Evolutionary conservation across 2,797 vertebrate species (phyloP), one percentile per base, ranked within the genome.

Genomic region (Rachycentron canadum): DNA sequence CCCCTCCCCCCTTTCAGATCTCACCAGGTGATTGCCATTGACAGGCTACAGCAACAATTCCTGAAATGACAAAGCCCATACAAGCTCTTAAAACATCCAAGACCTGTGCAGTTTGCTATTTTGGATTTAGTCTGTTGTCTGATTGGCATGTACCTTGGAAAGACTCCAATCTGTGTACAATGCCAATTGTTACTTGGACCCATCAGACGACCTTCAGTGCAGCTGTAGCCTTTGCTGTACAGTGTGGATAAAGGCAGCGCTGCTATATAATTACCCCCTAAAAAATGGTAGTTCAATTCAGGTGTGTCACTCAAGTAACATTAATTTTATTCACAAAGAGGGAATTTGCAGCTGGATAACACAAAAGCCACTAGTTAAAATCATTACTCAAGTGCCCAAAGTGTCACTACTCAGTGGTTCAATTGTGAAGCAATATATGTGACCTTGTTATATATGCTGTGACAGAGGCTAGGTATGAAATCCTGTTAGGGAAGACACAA

Each of bases 31-130:
- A 87, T 77, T 79, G 79, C 60, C 69, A 86, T 76, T 72, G 86
- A 87, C 77, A 89, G 73, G 56, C 75, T 28, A 71, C 69, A 62
- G 61, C 63, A 87, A 68, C 88, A 87, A 92, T 91, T 82, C 80
- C 67, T 59, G 50, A 84, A 78, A 82, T 75, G 83, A 76, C 56
- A 56, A 47, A 72, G 65, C 19, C 36, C 69, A 77, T 16, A 36
- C 47, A 82, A 61, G 73, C 84, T 81, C 59, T 78, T 78, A 23
- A 90, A 89, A 49, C 88, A 90, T 76, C 63, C 66, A 60, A 76
- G 86, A 94, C 86, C 87, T 88, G 91, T 89, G 60, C 70, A 59
- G 73, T 76, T 77, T 86, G 89, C 93, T 96, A 96, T 95, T 95
- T 94, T 88, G 40, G 92, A 88, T 73, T 71, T 38, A 38, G 79